These are phyloP conservation scores for Cyrtorhinus lividipennis DNA, from an alignment of 1,140 invertebrate genomes.

Conservation along the genomic window DNA sequence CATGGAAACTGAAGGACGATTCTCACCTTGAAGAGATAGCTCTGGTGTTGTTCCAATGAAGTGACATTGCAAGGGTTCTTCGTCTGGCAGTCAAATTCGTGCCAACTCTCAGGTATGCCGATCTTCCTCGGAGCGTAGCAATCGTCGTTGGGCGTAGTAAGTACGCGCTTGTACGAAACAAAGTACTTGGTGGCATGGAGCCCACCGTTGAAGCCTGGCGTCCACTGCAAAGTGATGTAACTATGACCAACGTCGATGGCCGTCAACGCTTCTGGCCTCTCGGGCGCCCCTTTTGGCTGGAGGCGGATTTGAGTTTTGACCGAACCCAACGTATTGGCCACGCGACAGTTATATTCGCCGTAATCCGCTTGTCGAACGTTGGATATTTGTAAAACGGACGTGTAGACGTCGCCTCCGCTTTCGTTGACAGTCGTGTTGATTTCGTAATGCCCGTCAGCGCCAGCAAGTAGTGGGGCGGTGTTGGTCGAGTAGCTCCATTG, in stretches of 20 bases:
- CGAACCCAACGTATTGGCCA: slow-evolving; percentile 51
- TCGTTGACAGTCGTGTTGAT: slow-evolving; percentile 63
- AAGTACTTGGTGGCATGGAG: slow-evolving; percentile 70
- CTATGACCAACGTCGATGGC: slow-evolving; percentile 55
- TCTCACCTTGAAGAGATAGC: slow-evolving; percentile 57
- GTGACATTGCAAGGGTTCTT: slow-evolving; percentile 78
- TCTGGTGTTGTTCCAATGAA: slow-evolving; percentile 64
- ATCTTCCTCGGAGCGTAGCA: slow-evolving; percentile 34
- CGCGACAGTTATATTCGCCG: slow-evolving; percentile 76
- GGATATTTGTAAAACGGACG: slow-evolving; percentile 55
- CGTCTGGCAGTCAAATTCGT: slow-evolving; percentile 65
- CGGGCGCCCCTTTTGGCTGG: slow-evolving; percentile 70
- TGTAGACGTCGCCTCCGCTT: slow-evolving; percentile 63
- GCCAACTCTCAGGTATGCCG: slow-evolving; percentile 45
- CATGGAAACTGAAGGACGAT: too few relatives aligned
- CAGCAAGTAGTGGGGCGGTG: slow-evolving; percentile 47
- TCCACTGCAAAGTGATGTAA: slow-evolving; percentile 64
- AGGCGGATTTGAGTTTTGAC: slow-evolving; percentile 61
- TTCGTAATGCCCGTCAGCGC: slow-evolving; percentile 72
- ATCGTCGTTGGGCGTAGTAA: slow-evolving; percentile 30
- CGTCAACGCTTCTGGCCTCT: slow-evolving; percentile 54
- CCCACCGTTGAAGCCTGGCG: slow-evolving; percentile 79
- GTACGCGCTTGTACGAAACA: slow-evolving; percentile 54
- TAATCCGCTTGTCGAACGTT: slow-evolving; percentile 66
- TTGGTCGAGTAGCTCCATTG: slow-evolving; percentile 75